Base-by-base conservation (phyloP, 2,888 invertebrate genomes). In the Protula sp. region DNA sequence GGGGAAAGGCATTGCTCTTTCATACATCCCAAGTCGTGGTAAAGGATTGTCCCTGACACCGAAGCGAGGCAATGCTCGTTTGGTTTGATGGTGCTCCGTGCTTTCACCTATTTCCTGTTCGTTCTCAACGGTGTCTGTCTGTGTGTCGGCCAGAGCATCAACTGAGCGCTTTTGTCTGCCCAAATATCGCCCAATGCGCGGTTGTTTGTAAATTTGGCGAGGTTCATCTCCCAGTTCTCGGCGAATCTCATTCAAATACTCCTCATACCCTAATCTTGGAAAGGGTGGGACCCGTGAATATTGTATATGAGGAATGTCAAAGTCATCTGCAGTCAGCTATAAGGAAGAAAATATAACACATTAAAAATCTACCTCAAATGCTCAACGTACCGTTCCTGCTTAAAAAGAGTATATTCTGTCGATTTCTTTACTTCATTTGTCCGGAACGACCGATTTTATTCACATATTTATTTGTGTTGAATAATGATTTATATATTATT, bases 131-230 rank as follows among this genome's bases (percentile, higher is more conserved):
- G 38, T 38, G 9, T 38, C 38, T 38, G 38, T 14, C 9, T 38
- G 9, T 14, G 19, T 19, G 9, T 9, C 9, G 9, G 38, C 38
- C 9, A 38, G 9, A 19, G 9, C 38, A 24, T 50, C 50, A 5
- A 50, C 24, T 9, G 50, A 50, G 4, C 50, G 9, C 50, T 50
- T 50, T 9, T 50, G 50, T 9, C 50, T 9, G 14, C 56, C 29
- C 56, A 22, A 31, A 1, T 30, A 56, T 22, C 56, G 47, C 22
- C 56, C 56, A n/a, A 48, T 30, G 19, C 56, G 56, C 26, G 55
- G 55, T 22, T 22, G 30, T 9, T 9, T 19, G 19, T 38, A 38
- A 19, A 38, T 38, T 38, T 38, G 38, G 9, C 38, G 9, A 19
- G 19, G 9, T 19, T 38, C 38, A 38, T 38, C 38, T 14, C 19